Evolutionary conservation across 2,113 vertebrate genomes (phyloP).

Genomic region (Phaethon lepturus): DNA sequence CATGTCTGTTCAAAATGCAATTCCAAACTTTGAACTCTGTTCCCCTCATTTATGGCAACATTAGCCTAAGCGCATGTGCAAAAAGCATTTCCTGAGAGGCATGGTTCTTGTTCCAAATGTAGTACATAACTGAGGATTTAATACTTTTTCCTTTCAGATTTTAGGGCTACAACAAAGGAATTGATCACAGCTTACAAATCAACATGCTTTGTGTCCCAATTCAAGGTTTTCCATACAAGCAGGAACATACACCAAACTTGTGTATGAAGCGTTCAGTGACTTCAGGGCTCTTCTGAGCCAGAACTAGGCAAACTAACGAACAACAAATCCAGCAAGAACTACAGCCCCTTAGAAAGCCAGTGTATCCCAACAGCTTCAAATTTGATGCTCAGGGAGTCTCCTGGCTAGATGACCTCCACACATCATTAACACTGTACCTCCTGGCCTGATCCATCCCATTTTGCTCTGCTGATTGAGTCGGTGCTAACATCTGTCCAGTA

Average conservation of each 20-base stretch:
- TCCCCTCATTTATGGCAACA: background rate
- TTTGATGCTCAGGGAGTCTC: background rate
- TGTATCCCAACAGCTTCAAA: background rate
- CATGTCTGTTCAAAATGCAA: background rate
- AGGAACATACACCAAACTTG: background rate
- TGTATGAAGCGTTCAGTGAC: background rate
- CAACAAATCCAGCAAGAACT: background rate
- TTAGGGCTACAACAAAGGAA: background rate
- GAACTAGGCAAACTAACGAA: background rate
- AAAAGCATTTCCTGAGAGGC: background rate
- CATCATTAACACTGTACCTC: conserved; percentile 81
- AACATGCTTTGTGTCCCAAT: background rate
- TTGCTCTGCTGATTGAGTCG: conserved; percentile 96
- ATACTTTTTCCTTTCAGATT: background rate
- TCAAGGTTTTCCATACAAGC: background rate
- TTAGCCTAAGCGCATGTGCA: background rate
- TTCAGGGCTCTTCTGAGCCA: background rate
- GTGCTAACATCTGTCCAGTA: conserved; percentile 99
- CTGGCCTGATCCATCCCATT: conserved; percentile 94
- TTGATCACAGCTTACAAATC: background rate
- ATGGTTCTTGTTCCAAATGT: background rate
- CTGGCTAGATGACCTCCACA: background rate
- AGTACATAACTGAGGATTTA: background rate
- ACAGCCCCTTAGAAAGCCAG: background rate
- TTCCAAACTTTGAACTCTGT: background rate